Evolutionary conservation across 2,113 vertebrate species (phyloP).

Genomic region (Atractosteus spatula): DNA sequence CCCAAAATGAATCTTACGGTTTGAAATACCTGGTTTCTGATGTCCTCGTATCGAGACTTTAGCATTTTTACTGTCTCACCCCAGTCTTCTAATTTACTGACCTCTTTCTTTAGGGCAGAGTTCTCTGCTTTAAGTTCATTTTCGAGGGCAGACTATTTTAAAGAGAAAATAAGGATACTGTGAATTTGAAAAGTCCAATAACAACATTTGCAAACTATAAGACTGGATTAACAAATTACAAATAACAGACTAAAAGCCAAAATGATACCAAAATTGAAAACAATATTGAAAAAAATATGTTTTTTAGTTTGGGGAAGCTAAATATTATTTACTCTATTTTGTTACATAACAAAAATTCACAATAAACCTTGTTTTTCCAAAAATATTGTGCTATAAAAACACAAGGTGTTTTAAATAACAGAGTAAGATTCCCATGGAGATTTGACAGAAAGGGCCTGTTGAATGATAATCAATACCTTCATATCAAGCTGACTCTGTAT

Average conservation of each 20-base stretch:
- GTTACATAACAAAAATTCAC: not conserved
- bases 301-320: too few species aligned
- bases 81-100: conserved; percentile 38
- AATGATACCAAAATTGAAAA: too few species aligned
- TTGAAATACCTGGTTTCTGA: conserved; percentile 49
- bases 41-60: conserved; percentile 43
- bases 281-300: too few species aligned
- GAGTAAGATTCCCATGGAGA: not conserved
- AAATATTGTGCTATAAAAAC: too few species aligned
- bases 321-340: too few species aligned
- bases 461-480: conserved; percentile 49
- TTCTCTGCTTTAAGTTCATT: conserved; percentile 55
- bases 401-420: too few species aligned
- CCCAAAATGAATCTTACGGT: not conserved
- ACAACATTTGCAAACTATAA: not conserved
- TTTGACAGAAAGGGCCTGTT: too few species aligned
- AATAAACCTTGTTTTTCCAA: too few species aligned
- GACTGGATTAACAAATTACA: too few species aligned
- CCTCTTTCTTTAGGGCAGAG: conserved; percentile 39
- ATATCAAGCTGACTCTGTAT: conserved; percentile 59
- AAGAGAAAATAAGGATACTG: not conserved
- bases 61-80: conserved; percentile 37
- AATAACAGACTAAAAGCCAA: too few species aligned
- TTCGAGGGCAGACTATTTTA: conserved; percentile 4
- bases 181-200: not conserved